Evolutionary conservation across 2,113 vertebrate species (phyloP).

Genomic region (Menura novaehollandiae): DNA sequence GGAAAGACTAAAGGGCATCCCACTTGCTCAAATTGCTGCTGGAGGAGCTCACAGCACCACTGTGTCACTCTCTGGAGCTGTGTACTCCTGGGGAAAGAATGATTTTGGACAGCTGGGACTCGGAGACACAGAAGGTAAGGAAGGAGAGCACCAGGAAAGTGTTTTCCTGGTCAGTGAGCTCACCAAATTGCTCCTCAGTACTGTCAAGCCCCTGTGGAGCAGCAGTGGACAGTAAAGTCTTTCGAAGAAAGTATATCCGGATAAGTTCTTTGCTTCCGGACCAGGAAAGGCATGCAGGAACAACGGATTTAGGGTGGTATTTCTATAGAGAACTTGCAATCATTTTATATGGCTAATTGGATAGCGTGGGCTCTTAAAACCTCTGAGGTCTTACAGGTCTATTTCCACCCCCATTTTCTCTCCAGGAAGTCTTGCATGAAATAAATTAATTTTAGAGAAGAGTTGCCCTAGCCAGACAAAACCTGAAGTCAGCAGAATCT

Average conservation of each 20-base stretch:
- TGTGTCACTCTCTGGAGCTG: conserved; percentile 85
- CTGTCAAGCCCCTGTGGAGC: background rate
- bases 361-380: background rate
- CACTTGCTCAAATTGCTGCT: conserved; percentile 84
- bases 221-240: background rate
- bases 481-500: background rate
- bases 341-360: background rate
- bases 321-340: background rate
- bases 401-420: background rate
- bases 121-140: conserved; percentile 81
- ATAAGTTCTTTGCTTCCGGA: background rate
- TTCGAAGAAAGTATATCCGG: background rate
- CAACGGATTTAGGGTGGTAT: background rate
- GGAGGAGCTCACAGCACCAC: conserved; percentile 86
- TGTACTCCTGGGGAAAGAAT: conserved; percentile 93
- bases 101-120: conserved; percentile 88
- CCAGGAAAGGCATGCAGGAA: background rate
- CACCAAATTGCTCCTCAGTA: background rate
- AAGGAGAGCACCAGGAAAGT: background rate
- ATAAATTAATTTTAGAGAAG: background rate
- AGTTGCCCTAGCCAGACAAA: background rate
- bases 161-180: background rate
- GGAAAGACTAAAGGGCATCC: conserved; percentile 77
- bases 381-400: background rate
- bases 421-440: background rate